Conservation (phyloP, 2,888 invertebrate genomes). For the Aricia artaxerxes region DNA sequence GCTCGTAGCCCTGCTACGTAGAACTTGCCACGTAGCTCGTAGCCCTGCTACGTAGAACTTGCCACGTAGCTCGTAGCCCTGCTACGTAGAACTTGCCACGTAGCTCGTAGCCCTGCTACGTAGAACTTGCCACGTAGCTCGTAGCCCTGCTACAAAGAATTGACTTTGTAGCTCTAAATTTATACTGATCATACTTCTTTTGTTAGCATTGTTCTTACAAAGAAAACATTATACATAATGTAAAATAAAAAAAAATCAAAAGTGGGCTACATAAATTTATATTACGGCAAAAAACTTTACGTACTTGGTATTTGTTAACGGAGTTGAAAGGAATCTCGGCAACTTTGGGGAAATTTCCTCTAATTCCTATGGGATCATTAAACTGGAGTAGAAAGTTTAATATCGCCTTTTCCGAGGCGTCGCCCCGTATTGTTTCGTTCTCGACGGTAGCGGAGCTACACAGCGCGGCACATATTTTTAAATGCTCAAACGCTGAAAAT, state of each 20-base stretch:
- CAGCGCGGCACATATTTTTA: conserved; percentile 94
- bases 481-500: conserved; percentile 83
- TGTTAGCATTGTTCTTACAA: not conserved
- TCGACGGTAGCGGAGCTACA: conserved; percentile 97
- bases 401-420: conserved; percentile 95
- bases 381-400: conserved; percentile 84
- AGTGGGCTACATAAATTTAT: not conserved
- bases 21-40: not conserved
- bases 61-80: no score
- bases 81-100: no score
- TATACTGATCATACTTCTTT: not conserved
- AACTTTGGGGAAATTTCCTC: conserved; percentile 89
- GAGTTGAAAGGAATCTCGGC: conserved; percentile 97
- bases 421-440: conserved; percentile 89
- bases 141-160: not conserved
- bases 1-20: not conserved
- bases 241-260: not conserved
- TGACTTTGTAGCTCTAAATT: not conserved
- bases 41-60: no score
- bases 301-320: conserved; percentile 92
- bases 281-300: conserved; percentile 31
- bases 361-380: conserved; percentile 88
- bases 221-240: not conserved
- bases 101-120: no score
- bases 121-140: no score